Base-by-base conservation (phyloP, 1,140 invertebrate genomes). In the Drosophila pruinosa region DNA sequence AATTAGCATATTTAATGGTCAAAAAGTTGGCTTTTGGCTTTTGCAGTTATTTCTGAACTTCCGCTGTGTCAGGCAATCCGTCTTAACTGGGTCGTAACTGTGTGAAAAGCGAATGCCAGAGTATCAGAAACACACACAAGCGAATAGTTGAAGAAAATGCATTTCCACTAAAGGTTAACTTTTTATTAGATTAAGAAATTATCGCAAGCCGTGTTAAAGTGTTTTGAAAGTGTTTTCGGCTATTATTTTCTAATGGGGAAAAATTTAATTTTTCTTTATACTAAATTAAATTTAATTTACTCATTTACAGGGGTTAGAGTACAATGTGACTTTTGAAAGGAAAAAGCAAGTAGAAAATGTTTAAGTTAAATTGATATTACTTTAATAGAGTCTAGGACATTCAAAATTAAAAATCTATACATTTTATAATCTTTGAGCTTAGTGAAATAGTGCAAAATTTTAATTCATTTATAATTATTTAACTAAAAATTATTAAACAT, bases 1-100 rank as follows among this genome's bases (percentile, higher is more conserved):
- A 10, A 64, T 70, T 70, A 47, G 50, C 67, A 70, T 70, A 56
- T 64, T 64, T 64, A 70, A 64, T 70, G 59, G 59, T 39, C 22
- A 54, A 47, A 47, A 64, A 14, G n/a, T n/a, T n/a, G n/a, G n/a
- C n/a, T n/a, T n/a, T 43, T 59, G 53, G 41, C 22, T 48, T 54
- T 41, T 47, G 61, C 12, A 64, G 50, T 52, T 64, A 70, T 64
- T 70, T 24, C 48, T 69, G 26, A 43, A 61, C 38, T 62, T 53
- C 45, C 57, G 19, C 21, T 53, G 48, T 39, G 67, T 31, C 53
- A 14, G 34, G 36, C 50, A 36, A 70, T 70, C 34, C 64, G 64
- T 70, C 67, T 64, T 34, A 64, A 56, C 31, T 63, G 64, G 45
- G 36, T 43, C 64, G 64, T 12, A 14, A 24, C 34, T 38, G 38